Evolutionary conservation across 1,140 invertebrate species (phyloP).

Genomic region (Heterodera schachtii): DNA sequence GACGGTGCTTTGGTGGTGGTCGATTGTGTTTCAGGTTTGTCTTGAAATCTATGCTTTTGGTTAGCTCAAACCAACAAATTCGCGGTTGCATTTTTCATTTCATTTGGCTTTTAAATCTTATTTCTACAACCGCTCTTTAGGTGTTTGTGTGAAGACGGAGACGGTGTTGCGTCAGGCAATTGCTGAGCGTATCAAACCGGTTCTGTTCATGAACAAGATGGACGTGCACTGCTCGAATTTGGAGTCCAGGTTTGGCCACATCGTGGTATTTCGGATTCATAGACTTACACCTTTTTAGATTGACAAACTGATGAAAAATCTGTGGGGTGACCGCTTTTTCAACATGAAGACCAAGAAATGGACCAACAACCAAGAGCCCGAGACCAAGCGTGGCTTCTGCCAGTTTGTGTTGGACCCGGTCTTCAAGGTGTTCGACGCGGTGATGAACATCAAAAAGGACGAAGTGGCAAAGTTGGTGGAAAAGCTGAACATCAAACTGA

Average conservation of each 20-base stretch:
- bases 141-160: slow-evolving; percentile 98
- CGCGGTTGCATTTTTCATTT: slow-evolving; percentile 60
- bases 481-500: slow-evolving; percentile 88
- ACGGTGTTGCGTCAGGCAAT: slow-evolving; percentile 98
- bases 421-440: slow-evolving; percentile 94
- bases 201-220: slow-evolving; percentile 99
- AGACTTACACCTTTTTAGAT: slow-evolving; percentile 66
- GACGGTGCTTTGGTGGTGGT: slow-evolving; percentile 98
- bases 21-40: slow-evolving; percentile 92
- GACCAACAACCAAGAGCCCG: slow-evolving; percentile 78
- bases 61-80: too few relatives aligned
- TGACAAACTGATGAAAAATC: slow-evolving; percentile 89
- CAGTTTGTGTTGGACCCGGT: slow-evolving; percentile 98
- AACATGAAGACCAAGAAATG: slow-evolving; percentile 96
- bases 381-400: slow-evolving; percentile 93
- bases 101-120: neutral
- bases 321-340: slow-evolving; percentile 97
- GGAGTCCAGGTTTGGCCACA: slow-evolving; percentile 31
- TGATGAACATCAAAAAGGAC: slow-evolving; percentile 98
- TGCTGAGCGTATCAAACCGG: slow-evolving; percentile 96
- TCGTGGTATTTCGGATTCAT: neutral
- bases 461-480: slow-evolving; percentile 82
- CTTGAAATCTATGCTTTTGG: neutral
- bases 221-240: slow-evolving; percentile 88
- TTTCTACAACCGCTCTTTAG: slow-evolving; percentile 65